Evolutionary conservation across 2,113 vertebrate species (phyloP), one percentile per base, ranked within the genome.

Genomic region (Shinisaurus crocodilurus): DNA sequence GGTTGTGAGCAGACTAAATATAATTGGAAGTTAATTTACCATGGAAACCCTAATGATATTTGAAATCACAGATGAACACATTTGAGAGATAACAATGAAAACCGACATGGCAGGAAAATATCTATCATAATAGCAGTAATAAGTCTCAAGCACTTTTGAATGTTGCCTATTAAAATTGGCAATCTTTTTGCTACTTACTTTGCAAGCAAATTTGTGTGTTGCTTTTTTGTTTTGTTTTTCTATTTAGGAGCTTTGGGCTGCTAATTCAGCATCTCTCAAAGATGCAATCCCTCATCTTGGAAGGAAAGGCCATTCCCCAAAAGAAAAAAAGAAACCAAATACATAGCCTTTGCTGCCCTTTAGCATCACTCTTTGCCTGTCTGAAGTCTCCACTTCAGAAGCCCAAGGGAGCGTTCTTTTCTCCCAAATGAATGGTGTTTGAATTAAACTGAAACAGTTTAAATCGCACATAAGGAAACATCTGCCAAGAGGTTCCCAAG

Each of bases 1-100:
- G 89, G 43, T 75, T 85, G 48, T 86, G 79, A 92, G 88, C 13
- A 86, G 72, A 92, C 77, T 87, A 90, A 92, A 85, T 79, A 91
- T 86, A 87, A 96, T 86, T 86, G 92, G 69, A 94, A 97, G 48
- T 88, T 94, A 95, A 95, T 95, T 95, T 95, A 92, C 85, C 88
- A 87, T 88, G 82, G 85, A 96, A 96, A 96, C 88, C 82, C 88
- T 95, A 94, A 95, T 94, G 88, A 85, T 85, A 94, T 95, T 95
- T 96, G 81, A 95, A 96, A 91, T 89, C 5, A 84, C 50, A 95
- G 92, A 92, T 91, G 92, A 94, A 92, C 87, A 43, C 83, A 93
- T 87, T 88, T 67, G 79, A 89, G 93, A 96, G 50, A 92, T 77
- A 96, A 94, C 63, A 92, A 80, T 67, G 89, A 86, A n/a, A 94